Percentiles rank a stretch among this genome's conserved stretches.
These are phyloP conservation scores for Drosophila fuyamai DNA, from an alignment of 1,140 invertebrate species.

Conservation along the genomic window DNA sequence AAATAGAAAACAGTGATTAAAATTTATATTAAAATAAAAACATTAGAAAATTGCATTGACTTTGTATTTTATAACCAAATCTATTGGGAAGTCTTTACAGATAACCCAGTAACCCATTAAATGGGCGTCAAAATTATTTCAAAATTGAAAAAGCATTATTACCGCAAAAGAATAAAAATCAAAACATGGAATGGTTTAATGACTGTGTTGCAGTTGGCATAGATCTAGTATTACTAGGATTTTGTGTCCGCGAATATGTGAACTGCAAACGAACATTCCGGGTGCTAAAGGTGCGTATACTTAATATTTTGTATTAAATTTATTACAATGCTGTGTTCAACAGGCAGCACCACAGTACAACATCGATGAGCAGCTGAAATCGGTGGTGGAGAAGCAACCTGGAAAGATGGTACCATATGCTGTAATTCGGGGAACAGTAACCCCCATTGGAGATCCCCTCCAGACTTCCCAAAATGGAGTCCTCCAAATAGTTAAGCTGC, in stretches of 20 bases:
- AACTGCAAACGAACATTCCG: constrained; percentile 89
- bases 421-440: constrained; percentile 89
- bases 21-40: not conserved
- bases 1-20: constrained; percentile 4
- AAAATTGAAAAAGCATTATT: not conserved
- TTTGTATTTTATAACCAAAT: not conserved
- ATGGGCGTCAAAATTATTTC: not conserved
- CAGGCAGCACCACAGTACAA: constrained; percentile 89
- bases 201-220: constrained; percentile 89
- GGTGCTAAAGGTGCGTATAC: constrained; percentile 87
- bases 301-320: not conserved
- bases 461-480: constrained; percentile 90
- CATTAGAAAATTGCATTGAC: not conserved
- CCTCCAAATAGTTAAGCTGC: constrained; percentile 86
- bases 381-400: constrained; percentile 86
- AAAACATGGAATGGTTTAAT: constrained; percentile 75
- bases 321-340: constrained; percentile 8
- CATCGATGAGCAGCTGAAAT: constrained; percentile 87
- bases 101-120: not conserved
- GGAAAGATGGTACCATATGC: constrained; percentile 89
- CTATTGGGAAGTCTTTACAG: not conserved
- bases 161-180: not conserved
- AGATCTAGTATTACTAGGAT: constrained; percentile 89
- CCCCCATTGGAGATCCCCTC: constrained; percentile 90
- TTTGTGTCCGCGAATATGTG: constrained; percentile 89